These are phyloP conservation scores for Lagopus muta DNA, from an alignment of 2,113 vertebrate species.

Conservation along the genomic window DNA sequence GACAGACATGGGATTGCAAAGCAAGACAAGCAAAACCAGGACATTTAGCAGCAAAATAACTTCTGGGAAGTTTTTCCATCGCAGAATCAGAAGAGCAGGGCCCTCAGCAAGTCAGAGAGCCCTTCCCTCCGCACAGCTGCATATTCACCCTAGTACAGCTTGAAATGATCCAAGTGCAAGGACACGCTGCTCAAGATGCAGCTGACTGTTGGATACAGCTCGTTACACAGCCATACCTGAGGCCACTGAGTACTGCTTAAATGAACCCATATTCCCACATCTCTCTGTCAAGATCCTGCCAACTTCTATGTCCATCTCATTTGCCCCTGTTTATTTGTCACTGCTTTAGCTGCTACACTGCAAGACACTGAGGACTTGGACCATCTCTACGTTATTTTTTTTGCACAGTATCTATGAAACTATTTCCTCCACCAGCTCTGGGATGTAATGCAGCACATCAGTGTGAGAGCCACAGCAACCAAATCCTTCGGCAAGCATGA, in stretches of 20 bases:
- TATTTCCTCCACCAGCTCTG: background rate
- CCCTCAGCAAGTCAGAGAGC: background rate
- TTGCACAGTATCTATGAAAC: background rate
- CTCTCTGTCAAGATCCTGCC: background rate
- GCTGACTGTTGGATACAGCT: fast-evolving
- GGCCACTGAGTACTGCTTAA: background rate
- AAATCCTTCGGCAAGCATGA: background rate
- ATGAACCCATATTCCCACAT: background rate
- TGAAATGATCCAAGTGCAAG: background rate
- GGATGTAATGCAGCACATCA: fast-evolving
- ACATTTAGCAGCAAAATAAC: background rate
- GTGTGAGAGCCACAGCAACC: fast-evolving
- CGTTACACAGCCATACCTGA: background rate
- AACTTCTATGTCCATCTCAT: background rate
- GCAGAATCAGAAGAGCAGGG: background rate
- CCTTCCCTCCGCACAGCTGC: background rate
- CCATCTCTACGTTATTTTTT: background rate
- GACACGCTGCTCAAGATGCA: background rate
- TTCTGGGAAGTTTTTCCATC: background rate
- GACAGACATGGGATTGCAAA: background rate
- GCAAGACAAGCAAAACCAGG: background rate
- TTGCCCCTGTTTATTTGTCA: background rate
- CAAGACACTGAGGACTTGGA: background rate
- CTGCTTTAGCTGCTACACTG: background rate
- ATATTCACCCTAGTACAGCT: background rate